phyloP scores from a whole-genome alignment of 2,888 invertebrate genomes.

The Melanostoma mellinum region DNA sequence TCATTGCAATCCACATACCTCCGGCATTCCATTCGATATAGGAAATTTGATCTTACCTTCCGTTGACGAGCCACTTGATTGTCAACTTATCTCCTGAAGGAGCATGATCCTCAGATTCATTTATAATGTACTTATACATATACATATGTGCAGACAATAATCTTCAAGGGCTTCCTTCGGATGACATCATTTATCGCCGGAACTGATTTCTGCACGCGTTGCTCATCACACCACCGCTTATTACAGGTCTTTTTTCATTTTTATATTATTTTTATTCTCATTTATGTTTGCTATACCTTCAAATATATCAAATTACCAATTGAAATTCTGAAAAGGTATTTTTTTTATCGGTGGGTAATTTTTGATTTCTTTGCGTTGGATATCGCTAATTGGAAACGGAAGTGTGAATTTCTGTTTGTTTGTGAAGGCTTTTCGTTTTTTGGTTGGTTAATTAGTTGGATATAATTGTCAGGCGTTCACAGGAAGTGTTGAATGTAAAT shows the following conservation, averaged over 20 bases:
- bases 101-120: constrained; percentile 32
- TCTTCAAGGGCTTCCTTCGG: constrained; percentile 61
- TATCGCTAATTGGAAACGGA: constrained; percentile 66
- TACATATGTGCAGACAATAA: neutral
- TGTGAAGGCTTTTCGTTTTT: constrained; percentile 31
- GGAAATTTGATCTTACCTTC: constrained; percentile 57
- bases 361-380: constrained; percentile 31
- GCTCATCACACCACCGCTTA: constrained; percentile 18
- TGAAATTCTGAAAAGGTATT: constrained; percentile 57
- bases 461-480: neutral
- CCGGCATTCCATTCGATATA: constrained; percentile 34
- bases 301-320: constrained; percentile 59
- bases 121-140: neutral
- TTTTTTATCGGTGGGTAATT: constrained; percentile 2
- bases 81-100: constrained; percentile 38
- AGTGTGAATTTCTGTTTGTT: constrained; percentile 47
- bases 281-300: too few relatives aligned
- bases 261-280: constrained; percentile 5
- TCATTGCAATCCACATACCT: constrained; percentile 38
- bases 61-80: constrained; percentile 27
- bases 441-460: constrained; percentile 48
- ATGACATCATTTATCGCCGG: constrained; percentile 68
- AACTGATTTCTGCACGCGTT: constrained; percentile 64
- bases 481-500: constrained; percentile 21
- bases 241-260: constrained; percentile 23